A percentile compares a stretch with the other conserved stretches of the same genome.
Conservation (phyloP, 2,888 invertebrate genomes). For the Lymantria dispar region DNA sequence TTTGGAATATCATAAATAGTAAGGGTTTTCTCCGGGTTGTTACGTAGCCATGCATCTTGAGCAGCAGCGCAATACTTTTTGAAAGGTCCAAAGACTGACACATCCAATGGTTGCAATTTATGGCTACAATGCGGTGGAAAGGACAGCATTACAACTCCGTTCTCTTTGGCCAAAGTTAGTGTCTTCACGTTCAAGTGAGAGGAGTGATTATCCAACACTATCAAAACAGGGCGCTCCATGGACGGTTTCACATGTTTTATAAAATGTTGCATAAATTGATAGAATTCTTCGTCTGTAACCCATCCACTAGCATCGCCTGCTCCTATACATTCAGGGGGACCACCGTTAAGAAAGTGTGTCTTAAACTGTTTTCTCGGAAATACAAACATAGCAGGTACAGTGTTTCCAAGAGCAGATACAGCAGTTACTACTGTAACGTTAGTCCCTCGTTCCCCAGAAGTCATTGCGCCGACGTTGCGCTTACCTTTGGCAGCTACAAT, state of each 20-base stretch:
- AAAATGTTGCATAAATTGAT: conserved; percentile 6
- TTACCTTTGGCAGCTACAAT: not conserved
- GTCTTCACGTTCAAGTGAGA: conserved; percentile 23
- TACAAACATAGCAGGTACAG: not conserved
- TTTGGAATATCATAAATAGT: conserved; percentile 26
- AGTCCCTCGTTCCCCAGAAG: not conserved
- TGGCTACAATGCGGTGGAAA: conserved; percentile 21
- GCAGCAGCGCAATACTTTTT: conserved; percentile 17
- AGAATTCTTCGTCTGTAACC: conserved; percentile 1
- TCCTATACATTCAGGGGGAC: conserved; percentile 3
- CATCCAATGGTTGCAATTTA: no score
- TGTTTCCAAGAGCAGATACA: not conserved
- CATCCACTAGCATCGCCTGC: conserved; percentile 11
- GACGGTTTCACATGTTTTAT: conserved; percentile 10
- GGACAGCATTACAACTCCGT: conserved; percentile 23
- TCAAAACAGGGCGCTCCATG: conserved; percentile 9
- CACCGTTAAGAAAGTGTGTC: not conserved
- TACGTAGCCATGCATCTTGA: conserved; percentile 22
- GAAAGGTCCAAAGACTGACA: conserved; percentile 18
- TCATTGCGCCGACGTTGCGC: not conserved
- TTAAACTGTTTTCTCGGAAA: not conserved
- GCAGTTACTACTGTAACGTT: not conserved
- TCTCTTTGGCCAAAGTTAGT: conserved; percentile 17
- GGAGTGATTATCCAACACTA: conserved; percentile 26
- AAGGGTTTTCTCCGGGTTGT: conserved; percentile 16